Percentiles rank a stretch among this genome's conserved stretches.
Conservation (phyloP, 2,888 invertebrate species). For the Pardosa pseudoannulata region DNA sequence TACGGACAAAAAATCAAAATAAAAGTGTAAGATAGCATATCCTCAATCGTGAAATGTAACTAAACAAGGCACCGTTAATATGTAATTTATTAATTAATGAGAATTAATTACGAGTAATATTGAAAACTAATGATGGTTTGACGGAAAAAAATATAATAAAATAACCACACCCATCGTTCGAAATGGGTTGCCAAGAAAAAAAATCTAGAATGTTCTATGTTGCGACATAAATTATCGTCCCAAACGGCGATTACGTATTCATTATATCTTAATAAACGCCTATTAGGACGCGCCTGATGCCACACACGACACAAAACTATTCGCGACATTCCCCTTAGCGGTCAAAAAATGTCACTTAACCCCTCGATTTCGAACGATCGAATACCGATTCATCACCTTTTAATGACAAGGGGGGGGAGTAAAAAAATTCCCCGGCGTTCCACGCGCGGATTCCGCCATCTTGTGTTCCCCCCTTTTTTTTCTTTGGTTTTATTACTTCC, state of each 20-base stretch:
- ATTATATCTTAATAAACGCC: constrained; percentile 65
- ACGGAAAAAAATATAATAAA: too few species aligned
- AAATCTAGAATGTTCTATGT: too few species aligned
- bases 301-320: constrained; percentile 27
- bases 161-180: too few species aligned
- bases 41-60: too few species aligned
- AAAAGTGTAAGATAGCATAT: too few species aligned
- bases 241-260: constrained; percentile 16
- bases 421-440: constrained; percentile 27
- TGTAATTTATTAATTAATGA: too few species aligned
- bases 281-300: constrained; percentile 32
- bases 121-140: too few species aligned
- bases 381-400: constrained; percentile 65
- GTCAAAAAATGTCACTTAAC: constrained; percentile 69
- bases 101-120: too few species aligned
- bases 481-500: constrained; percentile 19
- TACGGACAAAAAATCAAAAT: too few species aligned
- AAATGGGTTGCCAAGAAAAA: too few species aligned
- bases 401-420: too few species aligned
- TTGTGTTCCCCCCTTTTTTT: not conserved
- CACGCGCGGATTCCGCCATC: constrained; percentile 16
- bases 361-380: constrained; percentile 51
- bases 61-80: too few species aligned
- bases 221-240: not conserved
- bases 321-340: constrained; percentile 13